phyloP scores from a whole-genome alignment of 2,797 vertebrate species.

The Dicrostonyx torquatus region DNA sequence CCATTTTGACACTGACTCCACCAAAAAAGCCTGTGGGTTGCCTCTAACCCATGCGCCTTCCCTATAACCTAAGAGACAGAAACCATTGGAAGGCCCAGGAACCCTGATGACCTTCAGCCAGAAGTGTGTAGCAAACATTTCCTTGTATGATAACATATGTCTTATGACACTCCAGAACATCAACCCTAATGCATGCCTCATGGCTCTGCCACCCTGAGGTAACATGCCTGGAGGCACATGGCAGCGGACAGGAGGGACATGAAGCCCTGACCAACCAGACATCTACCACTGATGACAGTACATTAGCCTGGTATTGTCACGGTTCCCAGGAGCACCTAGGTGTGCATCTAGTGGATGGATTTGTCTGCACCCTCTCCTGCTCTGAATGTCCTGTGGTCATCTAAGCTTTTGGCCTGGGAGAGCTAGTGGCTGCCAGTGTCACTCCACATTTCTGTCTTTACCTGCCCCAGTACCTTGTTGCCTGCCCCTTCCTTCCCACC shows the following conservation, averaged over 20 bases:
- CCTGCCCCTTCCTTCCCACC: neutral
- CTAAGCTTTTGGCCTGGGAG: neutral
- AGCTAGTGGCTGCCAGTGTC: too few species aligned
- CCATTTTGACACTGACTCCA: neutral
- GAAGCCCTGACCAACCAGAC: neutral
- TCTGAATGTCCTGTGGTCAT: neutral
- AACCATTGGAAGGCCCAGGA: neutral
- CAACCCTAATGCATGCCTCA: neutral
- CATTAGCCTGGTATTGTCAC: conserved; percentile 34
- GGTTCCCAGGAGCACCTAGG: neutral
- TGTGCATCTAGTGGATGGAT: conserved; percentile 25
- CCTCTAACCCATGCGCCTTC: rapidly evolving
- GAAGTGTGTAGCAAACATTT: neutral
- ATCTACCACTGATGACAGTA: neutral
- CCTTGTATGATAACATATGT: rapidly evolving
- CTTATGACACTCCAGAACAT: rapidly evolving
- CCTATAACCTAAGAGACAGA: too few species aligned
- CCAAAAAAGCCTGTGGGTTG: neutral
- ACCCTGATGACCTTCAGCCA: neutral
- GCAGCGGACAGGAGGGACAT: neutral
- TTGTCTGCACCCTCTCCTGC: neutral
- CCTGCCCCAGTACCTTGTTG: neutral
- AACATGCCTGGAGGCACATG: neutral
- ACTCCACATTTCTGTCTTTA: neutral
- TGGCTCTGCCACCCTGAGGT: too few species aligned